Base-by-base conservation (phyloP, 2,888 invertebrate species). In the Ectemnius continuus region DNA sequence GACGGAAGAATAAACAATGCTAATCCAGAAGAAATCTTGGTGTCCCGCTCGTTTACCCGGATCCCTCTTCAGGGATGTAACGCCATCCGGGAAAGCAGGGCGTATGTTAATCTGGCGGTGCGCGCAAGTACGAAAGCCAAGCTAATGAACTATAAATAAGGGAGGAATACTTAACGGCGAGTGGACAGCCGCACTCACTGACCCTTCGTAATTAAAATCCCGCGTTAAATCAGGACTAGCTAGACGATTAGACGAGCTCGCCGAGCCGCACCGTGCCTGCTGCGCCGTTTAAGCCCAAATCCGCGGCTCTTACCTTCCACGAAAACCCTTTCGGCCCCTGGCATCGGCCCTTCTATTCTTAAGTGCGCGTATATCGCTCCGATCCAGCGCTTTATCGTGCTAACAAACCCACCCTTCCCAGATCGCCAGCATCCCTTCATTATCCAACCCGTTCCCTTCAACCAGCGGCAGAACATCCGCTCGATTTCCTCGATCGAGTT, bases 121-220 rank as follows among this genome's bases (percentile, higher is more conserved):
- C 52, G 52, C 14, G 52, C 52, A 52, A 70, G 80, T 71, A 61
- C 71, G 72, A 84, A 85, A 83, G 82, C 83, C 72, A 70, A 78
- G 80, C 85, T 87, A 87, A 87, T 88, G 87, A 88, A 85, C 86
- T 84, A 87, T 88, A 87, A 87, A 87, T 86, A 88, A 87, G 84
- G 85, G 86, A 74, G 79, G 73, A 76, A 85, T 85, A 83, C 82
- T 82, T 80, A 52, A 79, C 75, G 70, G 76, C 78, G 72, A 81
- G 79, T 80, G 81, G 83, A 81, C 80, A 81, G 83, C 76, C 76
- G 73, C 80, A 82, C 84, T 88, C 85, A 87, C 85, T 88, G 86
- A 87, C 88, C 89, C 88, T 88, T 80, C 75, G 85, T 87, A 89
- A 89, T 89, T 89, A 89, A 89, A 87, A 87, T 89, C 88, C 89